phyloP scores from a whole-genome alignment of 2,888 invertebrate species.

The Agonopterix alstromeriana region DNA sequence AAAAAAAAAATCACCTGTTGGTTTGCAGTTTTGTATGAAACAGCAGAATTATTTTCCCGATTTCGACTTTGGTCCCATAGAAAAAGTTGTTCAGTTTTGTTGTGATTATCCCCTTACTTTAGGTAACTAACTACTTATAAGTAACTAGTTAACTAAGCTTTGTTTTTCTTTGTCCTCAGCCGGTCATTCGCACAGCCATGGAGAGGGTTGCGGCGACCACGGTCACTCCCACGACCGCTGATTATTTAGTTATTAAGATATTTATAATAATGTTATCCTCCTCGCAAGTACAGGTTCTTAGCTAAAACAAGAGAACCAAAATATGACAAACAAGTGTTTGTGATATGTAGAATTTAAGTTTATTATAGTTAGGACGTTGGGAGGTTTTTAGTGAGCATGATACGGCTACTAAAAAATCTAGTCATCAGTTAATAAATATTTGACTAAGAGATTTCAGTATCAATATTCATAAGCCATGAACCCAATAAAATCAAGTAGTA shows the following conservation, averaged over 20 bases:
- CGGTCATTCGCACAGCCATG: constrained; percentile 50
- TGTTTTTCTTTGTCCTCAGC: constrained; percentile 37
- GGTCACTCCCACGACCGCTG: constrained; percentile 31
- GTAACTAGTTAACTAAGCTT: too few relatives aligned
- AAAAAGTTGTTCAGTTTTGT: too few relatives aligned
- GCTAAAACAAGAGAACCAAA: background rate
- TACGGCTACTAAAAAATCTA: background rate
- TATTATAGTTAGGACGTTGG: background rate
- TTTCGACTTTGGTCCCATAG: too few relatives aligned
- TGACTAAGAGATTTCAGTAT: background rate
- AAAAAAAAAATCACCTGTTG: too few relatives aligned
- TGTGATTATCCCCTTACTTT: too few relatives aligned
- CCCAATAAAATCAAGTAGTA: too few relatives aligned
- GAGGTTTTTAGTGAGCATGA: background rate
- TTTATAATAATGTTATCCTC: background rate
- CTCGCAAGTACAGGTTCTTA: background rate
- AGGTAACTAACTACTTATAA: too few relatives aligned
- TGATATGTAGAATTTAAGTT: background rate
- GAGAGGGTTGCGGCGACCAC: constrained; percentile 15
- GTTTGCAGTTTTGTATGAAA: too few relatives aligned
- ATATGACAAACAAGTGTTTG: background rate
- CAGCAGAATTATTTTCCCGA: too few relatives aligned
- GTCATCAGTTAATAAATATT: constrained; percentile 1
- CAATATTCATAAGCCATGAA: background rate
- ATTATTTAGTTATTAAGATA: background rate